A percentile compares a stretch with the other conserved stretches of the same genome.
Evolutionary conservation across 2,888 invertebrate species (phyloP).

Genomic region (Piscicola geometra): DNA sequence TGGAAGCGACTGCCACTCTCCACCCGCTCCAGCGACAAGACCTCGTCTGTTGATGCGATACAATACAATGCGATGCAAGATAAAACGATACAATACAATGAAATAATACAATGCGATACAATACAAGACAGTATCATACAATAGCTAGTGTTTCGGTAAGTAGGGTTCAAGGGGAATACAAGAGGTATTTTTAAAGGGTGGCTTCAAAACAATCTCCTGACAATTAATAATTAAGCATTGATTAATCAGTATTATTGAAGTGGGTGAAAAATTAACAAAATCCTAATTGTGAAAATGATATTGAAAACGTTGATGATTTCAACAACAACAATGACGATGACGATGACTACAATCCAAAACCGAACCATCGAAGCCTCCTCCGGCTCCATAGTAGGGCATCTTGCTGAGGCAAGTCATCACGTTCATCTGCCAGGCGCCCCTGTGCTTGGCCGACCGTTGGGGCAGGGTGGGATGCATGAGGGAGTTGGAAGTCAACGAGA

Average conservation of each 20-base stretch:
- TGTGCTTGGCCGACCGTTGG: slow-evolving; percentile 16
- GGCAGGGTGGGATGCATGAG: neutral
- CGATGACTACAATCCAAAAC: neutral
- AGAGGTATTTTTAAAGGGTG: too few species aligned
- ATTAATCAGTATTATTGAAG: too few species aligned
- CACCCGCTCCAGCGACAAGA: neutral
- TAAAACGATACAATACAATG: too few species aligned
- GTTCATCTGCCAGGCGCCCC: slow-evolving; percentile 27
- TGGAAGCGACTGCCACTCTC: neutral
- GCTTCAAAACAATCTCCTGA: too few species aligned
- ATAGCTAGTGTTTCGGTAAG: too few species aligned
- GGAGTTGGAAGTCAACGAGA: neutral
- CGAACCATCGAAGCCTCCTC: neutral
- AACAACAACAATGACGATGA: neutral
- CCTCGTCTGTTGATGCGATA: neutral
- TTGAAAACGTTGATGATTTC: neutral
- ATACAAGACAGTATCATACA: too few species aligned
- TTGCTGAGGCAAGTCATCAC: slow-evolving; percentile 9
- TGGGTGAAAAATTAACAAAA: too few species aligned
- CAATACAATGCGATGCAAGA: too few species aligned
- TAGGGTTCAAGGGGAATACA: too few species aligned
- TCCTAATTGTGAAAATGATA: neutral
- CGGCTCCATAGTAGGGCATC: neutral
- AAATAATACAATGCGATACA: too few species aligned
- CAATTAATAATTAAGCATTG: too few species aligned